Conservation (phyloP, 2,797 vertebrate species). For the Chaunax sp. region DNA sequence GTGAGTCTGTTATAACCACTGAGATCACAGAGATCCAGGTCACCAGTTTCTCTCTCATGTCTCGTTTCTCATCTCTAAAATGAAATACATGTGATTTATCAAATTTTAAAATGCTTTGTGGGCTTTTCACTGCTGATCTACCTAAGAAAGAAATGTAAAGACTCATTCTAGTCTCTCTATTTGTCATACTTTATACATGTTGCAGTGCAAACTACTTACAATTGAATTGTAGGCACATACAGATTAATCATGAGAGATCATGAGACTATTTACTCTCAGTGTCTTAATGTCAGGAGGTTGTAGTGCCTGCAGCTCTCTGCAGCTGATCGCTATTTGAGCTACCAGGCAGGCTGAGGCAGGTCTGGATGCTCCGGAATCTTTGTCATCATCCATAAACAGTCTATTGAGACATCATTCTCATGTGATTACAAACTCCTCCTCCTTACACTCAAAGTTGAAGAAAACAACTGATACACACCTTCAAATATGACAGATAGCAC, state of each 20-base stretch:
- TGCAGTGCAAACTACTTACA: not conserved
- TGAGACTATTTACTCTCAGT: not conserved
- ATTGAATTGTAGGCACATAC: not conserved
- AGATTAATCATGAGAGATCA: too few relatives aligned
- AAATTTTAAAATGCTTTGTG: not conserved
- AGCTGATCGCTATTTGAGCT: constrained; percentile 29
- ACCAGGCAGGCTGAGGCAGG: constrained; percentile 63
- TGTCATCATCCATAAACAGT: constrained; percentile 34
- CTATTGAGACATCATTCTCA: constrained; percentile 19
- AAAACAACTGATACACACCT: constrained; percentile 6
- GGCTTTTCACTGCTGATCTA: not conserved
- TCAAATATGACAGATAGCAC: not conserved
- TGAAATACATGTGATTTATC: not conserved
- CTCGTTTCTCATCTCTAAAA: too few relatives aligned
- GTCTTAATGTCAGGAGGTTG: not conserved
- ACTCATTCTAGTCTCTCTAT: not conserved
- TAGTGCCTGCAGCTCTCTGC: constrained; percentile 11
- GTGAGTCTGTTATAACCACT: constrained; percentile 1
- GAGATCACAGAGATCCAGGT: not conserved
- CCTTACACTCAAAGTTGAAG: not conserved
- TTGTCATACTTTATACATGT: not conserved
- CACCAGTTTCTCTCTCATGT: not conserved
- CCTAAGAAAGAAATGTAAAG: not conserved
- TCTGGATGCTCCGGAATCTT: constrained; percentile 59
- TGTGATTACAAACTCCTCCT: constrained; percentile 21